A percentile compares a stretch with the other conserved stretches of the same genome.
Evolutionary conservation across 2,797 vertebrate genomes (phyloP).

Genomic region (Microctenopoma steveboyesi): DNA sequence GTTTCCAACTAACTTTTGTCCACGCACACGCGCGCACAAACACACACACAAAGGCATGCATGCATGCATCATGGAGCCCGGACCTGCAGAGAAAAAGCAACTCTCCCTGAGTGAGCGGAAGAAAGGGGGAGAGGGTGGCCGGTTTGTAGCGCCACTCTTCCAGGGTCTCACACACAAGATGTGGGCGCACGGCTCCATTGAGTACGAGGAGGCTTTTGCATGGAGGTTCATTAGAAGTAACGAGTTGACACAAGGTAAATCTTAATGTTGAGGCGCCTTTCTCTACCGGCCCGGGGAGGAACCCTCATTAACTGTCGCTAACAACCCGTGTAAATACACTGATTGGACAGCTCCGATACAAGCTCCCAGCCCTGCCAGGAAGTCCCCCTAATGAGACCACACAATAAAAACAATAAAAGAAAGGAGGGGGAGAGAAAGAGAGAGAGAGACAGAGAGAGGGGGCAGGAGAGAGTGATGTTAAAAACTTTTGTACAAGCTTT

Average conservation of each 20-base stretch:
- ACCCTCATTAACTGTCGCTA: conserved; percentile 99
- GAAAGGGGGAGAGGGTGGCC: conserved; percentile 65
- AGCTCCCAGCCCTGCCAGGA: conserved; percentile 94
- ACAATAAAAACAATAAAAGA: conserved; percentile 85
- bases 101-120: conserved; percentile 73
- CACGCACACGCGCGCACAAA: conserved; percentile 1
- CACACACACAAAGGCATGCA: conserved; percentile 1
- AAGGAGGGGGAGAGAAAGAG: conserved; percentile 78
- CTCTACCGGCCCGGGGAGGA: conserved; percentile 88
- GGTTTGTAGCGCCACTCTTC: conserved; percentile 78
- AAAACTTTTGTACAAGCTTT: conserved; percentile 56
- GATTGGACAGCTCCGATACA: conserved; percentile 96
- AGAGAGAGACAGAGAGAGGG: conserved; percentile 66
- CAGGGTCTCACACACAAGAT: conserved; percentile 73
- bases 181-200: conserved; percentile 87
- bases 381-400: conserved; percentile 97
- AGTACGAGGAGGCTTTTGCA: conserved; percentile 74
- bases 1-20: background rate
- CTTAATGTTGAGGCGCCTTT: conserved; percentile 92
- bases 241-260: conserved; percentile 99
- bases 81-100: conserved; percentile 67
- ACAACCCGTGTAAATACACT: conserved; percentile 99
- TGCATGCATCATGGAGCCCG: conserved; percentile 62
- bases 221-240: conserved; percentile 96
- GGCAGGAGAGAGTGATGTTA: conserved; percentile 46